These are phyloP conservation scores for Pomatostomus ruficeps DNA, from an alignment of 2,113 vertebrate genomes.

Conservation along the genomic window DNA sequence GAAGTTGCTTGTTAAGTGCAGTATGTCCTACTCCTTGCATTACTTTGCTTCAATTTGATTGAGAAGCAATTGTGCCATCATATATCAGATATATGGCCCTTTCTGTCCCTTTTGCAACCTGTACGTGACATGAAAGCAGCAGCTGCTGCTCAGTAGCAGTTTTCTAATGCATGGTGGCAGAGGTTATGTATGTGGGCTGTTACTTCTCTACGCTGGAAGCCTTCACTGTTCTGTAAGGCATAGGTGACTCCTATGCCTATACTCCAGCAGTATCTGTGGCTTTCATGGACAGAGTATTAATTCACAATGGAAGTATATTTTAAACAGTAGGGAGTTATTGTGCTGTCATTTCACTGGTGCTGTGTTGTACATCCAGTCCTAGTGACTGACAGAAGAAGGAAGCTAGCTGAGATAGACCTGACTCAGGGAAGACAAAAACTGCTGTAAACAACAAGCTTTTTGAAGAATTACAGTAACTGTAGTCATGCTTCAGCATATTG, in stretches of 20 bases:
- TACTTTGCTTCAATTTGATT: background rate
- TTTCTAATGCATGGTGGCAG: background rate
- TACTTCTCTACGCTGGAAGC: background rate
- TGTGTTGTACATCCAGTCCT: background rate
- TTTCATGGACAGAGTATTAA: background rate
- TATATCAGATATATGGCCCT: background rate
- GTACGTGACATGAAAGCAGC: background rate
- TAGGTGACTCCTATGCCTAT: background rate
- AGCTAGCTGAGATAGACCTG: background rate
- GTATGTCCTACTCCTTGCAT: background rate
- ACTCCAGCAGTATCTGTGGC: background rate
- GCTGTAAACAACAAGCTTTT: background rate
- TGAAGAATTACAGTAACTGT: background rate
- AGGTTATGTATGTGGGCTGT: background rate
- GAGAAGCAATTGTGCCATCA: background rate
- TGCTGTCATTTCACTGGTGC: background rate
- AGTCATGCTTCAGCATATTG: background rate
- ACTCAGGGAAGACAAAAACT: background rate
- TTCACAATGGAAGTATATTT: background rate
- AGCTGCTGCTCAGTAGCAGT: background rate
- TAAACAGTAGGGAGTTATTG: background rate
- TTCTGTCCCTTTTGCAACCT: background rate
- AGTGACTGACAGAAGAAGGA: background rate
- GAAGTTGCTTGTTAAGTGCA: background rate
- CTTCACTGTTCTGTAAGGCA: background rate